Evolutionary conservation across 2,113 vertebrate genomes (phyloP).

Genomic region (Heliornis fulica): DNA sequence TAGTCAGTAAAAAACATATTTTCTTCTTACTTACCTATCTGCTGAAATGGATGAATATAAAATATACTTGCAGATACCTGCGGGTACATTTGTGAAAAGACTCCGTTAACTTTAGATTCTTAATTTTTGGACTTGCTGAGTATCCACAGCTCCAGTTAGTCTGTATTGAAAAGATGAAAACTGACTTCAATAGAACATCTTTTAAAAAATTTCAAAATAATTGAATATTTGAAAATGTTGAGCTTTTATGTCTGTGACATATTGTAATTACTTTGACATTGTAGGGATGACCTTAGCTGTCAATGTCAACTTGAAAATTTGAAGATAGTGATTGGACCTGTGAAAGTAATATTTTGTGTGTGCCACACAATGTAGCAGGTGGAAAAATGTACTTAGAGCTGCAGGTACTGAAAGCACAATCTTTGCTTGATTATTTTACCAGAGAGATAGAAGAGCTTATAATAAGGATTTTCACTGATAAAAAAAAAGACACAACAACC

Average conservation of each 20-base stretch:
- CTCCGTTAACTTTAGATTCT: background rate
- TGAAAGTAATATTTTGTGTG: background rate
- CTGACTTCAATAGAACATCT: background rate
- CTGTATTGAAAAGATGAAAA: background rate
- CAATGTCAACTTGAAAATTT: background rate
- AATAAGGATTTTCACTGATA: background rate
- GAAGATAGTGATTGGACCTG: background rate
- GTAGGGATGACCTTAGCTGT: background rate
- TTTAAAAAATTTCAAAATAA: background rate
- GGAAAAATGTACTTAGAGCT: constrained; percentile 5
- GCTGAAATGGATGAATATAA: background rate
- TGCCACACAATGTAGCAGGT: background rate
- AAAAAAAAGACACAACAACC: background rate
- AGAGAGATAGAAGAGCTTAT: background rate
- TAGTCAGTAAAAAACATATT: background rate
- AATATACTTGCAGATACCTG: background rate
- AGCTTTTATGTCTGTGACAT: background rate
- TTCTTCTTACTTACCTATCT: background rate
- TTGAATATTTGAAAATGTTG: background rate
- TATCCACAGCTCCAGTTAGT: background rate
- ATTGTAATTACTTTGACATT: background rate
- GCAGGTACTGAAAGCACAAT: background rate
- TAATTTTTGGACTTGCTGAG: background rate
- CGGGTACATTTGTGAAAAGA: background rate
- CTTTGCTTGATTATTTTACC: background rate